Conservation (phyloP, 2,797 vertebrate genomes). For the Peromyscus eremicus region DNA sequence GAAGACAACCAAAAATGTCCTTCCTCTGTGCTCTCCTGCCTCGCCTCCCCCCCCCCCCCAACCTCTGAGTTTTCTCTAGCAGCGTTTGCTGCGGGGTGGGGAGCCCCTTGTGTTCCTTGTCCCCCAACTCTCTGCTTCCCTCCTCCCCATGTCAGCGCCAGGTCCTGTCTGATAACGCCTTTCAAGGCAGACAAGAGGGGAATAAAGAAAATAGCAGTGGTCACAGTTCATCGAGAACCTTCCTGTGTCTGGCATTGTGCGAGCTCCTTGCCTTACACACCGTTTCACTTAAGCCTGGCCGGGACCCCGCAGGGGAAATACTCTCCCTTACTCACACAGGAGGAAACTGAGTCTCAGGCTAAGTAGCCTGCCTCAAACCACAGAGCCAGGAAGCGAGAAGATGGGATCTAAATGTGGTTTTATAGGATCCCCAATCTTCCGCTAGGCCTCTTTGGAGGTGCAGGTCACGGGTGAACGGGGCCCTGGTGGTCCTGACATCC, state of each 20-base stretch:
- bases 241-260: background rate
- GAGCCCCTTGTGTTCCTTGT: background rate
- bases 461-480: background rate
- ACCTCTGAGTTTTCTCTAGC: background rate
- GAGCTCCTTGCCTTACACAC: background rate
- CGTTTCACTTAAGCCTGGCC: slow-evolving; percentile 23
- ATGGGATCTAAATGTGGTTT: background rate
- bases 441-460: background rate
- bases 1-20: background rate
- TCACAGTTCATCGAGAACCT: background rate
- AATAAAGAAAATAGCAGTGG: background rate
- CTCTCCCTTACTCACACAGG: background rate
- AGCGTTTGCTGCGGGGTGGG: background rate
- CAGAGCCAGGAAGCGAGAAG: background rate
- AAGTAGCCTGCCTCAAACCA: background rate
- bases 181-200: slow-evolving; percentile 14
- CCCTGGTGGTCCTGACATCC: background rate
- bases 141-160: background rate
- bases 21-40: background rate
- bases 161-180: slow-evolving; percentile 38
- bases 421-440: background rate
- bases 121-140: background rate
- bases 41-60: background rate
- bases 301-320: background rate
- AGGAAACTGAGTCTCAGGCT: background rate